phyloP scores from a whole-genome alignment of 2,113 vertebrate genomes.

The Coregonus clupeaformis region DNA sequence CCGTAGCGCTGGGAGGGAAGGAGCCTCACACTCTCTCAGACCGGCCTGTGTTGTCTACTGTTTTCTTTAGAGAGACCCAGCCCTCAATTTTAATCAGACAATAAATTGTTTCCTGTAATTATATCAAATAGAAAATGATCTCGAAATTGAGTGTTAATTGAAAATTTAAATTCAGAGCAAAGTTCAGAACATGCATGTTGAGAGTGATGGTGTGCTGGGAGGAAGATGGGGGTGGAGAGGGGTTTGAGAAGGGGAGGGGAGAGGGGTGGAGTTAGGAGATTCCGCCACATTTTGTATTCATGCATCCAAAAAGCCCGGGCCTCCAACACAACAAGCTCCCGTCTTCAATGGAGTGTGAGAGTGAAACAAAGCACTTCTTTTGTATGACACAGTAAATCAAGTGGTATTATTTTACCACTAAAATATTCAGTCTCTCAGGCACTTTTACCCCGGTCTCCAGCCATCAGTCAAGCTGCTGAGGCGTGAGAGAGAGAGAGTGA shows the following conservation, averaged over 20 bases:
- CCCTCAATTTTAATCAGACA: slow-evolving; percentile 91
- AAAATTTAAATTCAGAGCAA: slow-evolving; percentile 92
- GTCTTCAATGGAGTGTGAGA: slow-evolving; percentile 73
- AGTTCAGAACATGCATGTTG: slow-evolving; percentile 83
- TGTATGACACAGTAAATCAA: slow-evolving; percentile 95
- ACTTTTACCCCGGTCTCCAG: slow-evolving; percentile 93
- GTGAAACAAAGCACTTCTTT: slow-evolving; percentile 82
- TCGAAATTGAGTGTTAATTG: slow-evolving; percentile 89
- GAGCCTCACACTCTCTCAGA: slow-evolving; percentile 48
- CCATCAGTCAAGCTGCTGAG: slow-evolving; percentile 94
- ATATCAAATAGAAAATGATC: slow-evolving; percentile 90
- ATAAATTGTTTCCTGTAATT: slow-evolving; percentile 98
- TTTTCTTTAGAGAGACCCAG: slow-evolving; percentile 85
- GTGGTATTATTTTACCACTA: slow-evolving; percentile 96
- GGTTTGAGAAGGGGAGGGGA: neutral
- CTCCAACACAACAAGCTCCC: slow-evolving; percentile 59
- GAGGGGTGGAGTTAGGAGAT: slow-evolving; percentile 43
- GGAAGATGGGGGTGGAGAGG: slow-evolving; percentile 28
- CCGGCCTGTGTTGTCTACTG: slow-evolving; percentile 29
- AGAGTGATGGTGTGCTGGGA: slow-evolving; percentile 55
- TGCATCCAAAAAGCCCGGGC: slow-evolving; percentile 66
- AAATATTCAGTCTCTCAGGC: slow-evolving; percentile 98
- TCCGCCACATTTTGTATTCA: slow-evolving; percentile 81
- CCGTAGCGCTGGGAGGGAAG: slow-evolving; percentile 34
- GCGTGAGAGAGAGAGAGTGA: slow-evolving; percentile 83